Evolutionary conservation across 2,888 invertebrate genomes (phyloP).

Genomic region (Spisula subtruncata): DNA sequence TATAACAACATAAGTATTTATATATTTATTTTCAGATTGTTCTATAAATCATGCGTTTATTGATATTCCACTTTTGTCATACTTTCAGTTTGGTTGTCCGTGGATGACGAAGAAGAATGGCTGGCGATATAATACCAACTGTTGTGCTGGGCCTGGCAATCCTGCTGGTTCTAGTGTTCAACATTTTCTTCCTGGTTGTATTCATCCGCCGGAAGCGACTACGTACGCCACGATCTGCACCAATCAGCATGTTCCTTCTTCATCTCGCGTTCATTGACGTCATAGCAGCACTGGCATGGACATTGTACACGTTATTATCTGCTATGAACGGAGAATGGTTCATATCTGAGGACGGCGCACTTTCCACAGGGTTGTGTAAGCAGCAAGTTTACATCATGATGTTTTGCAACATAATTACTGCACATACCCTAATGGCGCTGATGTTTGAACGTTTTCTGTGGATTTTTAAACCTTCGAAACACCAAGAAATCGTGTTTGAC

Average conservation of each 20-base stretch:
- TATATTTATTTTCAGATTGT: no score
- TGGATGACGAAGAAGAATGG: not conserved
- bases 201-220: constrained; percentile 66
- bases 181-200: constrained; percentile 63
- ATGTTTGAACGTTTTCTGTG: constrained; percentile 76
- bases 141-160: constrained; percentile 51
- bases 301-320: constrained; percentile 68
- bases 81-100: not conserved
- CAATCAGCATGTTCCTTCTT: constrained; percentile 59
- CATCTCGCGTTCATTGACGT: constrained; percentile 75
- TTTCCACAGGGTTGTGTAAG: constrained; percentile 67
- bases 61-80: not conserved
- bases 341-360: constrained; percentile 54
- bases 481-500: constrained; percentile 75
- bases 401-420: constrained; percentile 74
- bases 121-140: constrained; percentile 40
- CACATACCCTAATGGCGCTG: constrained; percentile 74
- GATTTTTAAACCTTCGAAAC: constrained; percentile 78
- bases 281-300: constrained; percentile 75
- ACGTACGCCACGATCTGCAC: constrained; percentile 61
- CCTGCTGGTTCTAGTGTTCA: constrained; percentile 58
- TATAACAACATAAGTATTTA: no score
- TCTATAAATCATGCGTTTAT: no score
- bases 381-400: constrained; percentile 74
- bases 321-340: constrained; percentile 70